Base-by-base conservation (phyloP, 1,140 invertebrate species). In the Oryctes rhinoceros region DNA sequence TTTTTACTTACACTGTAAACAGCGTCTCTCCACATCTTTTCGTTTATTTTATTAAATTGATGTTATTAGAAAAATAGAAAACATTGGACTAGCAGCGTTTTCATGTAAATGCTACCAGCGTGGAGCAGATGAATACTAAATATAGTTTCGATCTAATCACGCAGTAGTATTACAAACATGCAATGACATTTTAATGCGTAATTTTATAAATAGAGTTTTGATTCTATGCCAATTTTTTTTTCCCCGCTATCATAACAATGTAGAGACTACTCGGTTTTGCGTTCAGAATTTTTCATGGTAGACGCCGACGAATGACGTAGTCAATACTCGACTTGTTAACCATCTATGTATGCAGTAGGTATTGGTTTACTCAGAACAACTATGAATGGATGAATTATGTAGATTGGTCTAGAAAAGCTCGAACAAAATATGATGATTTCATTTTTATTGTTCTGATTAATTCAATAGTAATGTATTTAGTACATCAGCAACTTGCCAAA, bases 1-100 rank as follows among this genome's bases (percentile, higher is more conserved):
- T 13, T 48, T 48, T n/a, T 35, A 62, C 44, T 81, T 81, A 81
- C 80, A 53, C 78, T 81, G 20, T 81, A 81, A 59, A 81, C 80
- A 7, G 24, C 24, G 24, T 81, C 80, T 7, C 80, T 49, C 80
- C 80, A 81, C 80, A 81, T 81, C 24, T 75, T 81, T 80, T 15
- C 15, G 53, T 62, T 15, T 62, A 10, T 15, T 20, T 62, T 62
- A 62, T 44, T 62, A 11, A 15, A 20, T 30, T 30, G 24, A 62
- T 11, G 1, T 7, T 62, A 62, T 62, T 20, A n/a, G 15, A 15
- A n/a, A 20, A 62, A 6, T 24, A 24, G 65, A 35, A 67, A 67
- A 67, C 18, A 67, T 9, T 10, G 7, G 6, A 67, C 10, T 20
- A 9, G 30, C 3, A 11, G n/a, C 4, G 15, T 48, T 78, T 30